Conservation (phyloP, 2,888 invertebrate genomes). For the Seladonia tumulorum region DNA sequence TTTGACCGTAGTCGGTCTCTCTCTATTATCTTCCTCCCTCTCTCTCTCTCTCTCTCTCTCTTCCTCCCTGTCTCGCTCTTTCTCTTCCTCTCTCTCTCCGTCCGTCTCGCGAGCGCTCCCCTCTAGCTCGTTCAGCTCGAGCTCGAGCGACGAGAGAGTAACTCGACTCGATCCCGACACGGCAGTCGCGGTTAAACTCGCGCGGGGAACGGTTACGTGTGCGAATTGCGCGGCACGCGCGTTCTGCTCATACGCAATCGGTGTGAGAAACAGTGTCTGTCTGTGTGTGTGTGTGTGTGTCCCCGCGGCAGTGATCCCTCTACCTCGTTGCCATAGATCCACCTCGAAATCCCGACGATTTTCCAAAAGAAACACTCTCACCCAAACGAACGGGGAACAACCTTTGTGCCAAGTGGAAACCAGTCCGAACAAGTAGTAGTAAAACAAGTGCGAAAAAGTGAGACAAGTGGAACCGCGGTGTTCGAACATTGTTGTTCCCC, state of each 20-base stretch:
- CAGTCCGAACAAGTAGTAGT: neutral
- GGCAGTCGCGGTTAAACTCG: conserved; percentile 78
- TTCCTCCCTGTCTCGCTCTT: neutral
- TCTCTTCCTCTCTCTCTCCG: conserved; percentile 33
- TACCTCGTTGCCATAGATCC: neutral
- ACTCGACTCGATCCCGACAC: conserved; percentile 72
- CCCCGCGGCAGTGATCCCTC: neutral
- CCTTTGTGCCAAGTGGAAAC: neutral
- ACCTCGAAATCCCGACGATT: neutral
- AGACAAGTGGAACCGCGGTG: neutral
- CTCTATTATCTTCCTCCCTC: neutral
- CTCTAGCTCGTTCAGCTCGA: conserved; percentile 39
- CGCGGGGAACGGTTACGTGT: conserved; percentile 67
- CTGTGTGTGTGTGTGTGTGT: too few relatives aligned
- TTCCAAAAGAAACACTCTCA: neutral
- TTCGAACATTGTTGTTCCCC: neutral
- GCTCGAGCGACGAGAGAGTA: conserved; percentile 71
- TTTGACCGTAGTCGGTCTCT: conserved; percentile 8
- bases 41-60: conserved; percentile 8
- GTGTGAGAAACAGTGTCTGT: neutral
- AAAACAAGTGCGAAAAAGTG: neutral
- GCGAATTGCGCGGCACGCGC: conserved; percentile 47
- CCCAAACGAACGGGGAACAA: too few relatives aligned
- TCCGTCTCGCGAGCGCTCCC: conserved; percentile 25
- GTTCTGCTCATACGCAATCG: conserved; percentile 33